These are phyloP conservation scores for Lamellibrachia columna DNA, from an alignment of 2,888 invertebrate species.

Conservation along the genomic window DNA sequence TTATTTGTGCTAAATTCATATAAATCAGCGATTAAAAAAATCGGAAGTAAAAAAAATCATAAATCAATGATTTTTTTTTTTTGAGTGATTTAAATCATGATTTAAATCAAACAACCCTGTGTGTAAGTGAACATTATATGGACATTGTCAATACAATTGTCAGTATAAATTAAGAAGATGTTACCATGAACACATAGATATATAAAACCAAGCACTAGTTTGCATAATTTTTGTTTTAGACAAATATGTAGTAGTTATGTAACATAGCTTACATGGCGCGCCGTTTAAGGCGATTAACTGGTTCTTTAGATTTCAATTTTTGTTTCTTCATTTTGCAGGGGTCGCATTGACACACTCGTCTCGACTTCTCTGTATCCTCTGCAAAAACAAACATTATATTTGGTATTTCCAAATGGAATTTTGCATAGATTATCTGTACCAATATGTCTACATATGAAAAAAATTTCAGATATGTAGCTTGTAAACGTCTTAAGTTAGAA, in stretches of 20 bases:
- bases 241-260: background rate
- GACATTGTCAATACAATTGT: background rate
- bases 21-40: too few relatives aligned
- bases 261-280: conserved; percentile 72
- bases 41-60: too few relatives aligned
- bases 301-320: conserved; percentile 84
- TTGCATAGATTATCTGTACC: too few relatives aligned
- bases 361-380: conserved; percentile 77
- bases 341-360: conserved; percentile 87
- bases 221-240: background rate
- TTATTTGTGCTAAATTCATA: too few relatives aligned
- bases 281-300: conserved; percentile 86
- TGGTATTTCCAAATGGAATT: background rate
- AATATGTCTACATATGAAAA: too few relatives aligned
- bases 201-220: background rate
- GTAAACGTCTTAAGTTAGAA: too few relatives aligned
- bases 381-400: conserved; percentile 47
- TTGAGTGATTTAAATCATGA: too few relatives aligned
- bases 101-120: too few relatives aligned
- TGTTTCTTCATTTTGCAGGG: conserved; percentile 86
- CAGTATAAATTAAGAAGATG: background rate
- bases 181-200: background rate
- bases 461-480: too few relatives aligned
- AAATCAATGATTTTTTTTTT: too few relatives aligned
- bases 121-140: too few relatives aligned